Base-by-base conservation (phyloP, 2,113 vertebrate species). In the Microtus oregoni region DNA sequence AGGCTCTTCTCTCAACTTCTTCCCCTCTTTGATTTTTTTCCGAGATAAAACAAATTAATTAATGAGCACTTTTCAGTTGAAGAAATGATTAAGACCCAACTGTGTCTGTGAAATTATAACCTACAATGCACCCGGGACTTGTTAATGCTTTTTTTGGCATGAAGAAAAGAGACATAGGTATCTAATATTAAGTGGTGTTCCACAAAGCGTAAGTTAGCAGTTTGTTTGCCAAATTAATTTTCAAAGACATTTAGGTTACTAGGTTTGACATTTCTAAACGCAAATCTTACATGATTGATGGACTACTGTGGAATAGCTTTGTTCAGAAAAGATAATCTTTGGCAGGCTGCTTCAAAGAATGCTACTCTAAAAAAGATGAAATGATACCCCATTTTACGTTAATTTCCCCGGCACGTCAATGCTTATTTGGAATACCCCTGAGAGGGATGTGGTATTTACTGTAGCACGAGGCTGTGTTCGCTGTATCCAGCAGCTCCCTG, bases 141-240 rank as follows among this genome's bases (percentile, higher is more conserved):
- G 75, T 97, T 98, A 97, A 98, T 98, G 94, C 5, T 96, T 52
- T 78, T 90, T 96, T 97, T 98, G 97, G 96, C 97, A 93, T 94
- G 35, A 28, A 94, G 93, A 97, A 97, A 92, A 94, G 85, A 98
- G 89, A 86, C 90, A 96, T 67, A 98, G 97, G 97, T 97, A 95
- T 97, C 96, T 98, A 96, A 98, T 98, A 98, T 97, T 97, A 98
- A 98, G 93, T 95, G 96, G 44, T 94, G 78, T 92, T 97, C 95
- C 92, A 97, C 96, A 97, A 98, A 98, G 95, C 50, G 8, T 97
- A 96, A 96, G 97, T 96, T 98, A 98, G 98, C 96, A 97, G 95
- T 97, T 98, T 95, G 95, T 97, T 98, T 98, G 97, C 98, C 98
- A 98, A 98, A 98, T 98, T 98, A 98, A 98, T 96, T 98, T 98